Percentiles rank a stretch among this genome's conserved stretches.
phyloP scores from a whole-genome alignment of 2,797 vertebrate genomes.

The Xenopus petersii region DNA sequence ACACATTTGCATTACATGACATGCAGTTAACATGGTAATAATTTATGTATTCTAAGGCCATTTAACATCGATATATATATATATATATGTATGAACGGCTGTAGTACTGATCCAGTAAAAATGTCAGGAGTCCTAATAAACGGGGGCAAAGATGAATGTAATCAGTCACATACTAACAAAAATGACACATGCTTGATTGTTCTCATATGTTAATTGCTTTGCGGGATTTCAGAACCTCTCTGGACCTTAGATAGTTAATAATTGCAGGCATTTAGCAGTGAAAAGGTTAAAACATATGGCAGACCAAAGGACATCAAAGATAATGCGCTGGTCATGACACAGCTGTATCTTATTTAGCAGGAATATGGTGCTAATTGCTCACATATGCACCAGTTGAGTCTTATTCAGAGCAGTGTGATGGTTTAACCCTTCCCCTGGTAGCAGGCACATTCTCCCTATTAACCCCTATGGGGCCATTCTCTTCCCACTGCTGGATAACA shows the following conservation, averaged over 20 bases:
- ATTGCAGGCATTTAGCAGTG: constrained; percentile 20
- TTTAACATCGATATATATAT: no score
- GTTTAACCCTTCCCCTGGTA: constrained; percentile 34
- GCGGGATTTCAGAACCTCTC: neutral
- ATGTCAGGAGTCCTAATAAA: no score
- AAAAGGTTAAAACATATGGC: constrained; percentile 41
- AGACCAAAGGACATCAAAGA: constrained; percentile 47
- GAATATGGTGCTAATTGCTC: constrained; percentile 49
- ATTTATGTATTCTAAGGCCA: no score
- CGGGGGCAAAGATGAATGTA: no score
- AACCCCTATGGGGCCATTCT: neutral
- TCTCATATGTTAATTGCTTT: neutral
- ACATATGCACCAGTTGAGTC: constrained; percentile 43
- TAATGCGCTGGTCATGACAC: constrained; percentile 47
- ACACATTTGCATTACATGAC: no score
- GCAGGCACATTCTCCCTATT: neutral
- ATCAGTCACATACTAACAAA: no score
- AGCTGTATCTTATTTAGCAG: constrained; percentile 47
- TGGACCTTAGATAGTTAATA: neutral
- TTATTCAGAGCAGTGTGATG: constrained; percentile 34
- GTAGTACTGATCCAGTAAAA: no score
- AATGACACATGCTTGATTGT: no score
- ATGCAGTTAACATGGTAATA: no score
- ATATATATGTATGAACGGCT: no score
- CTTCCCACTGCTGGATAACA: no score